Evolutionary conservation across 2,797 vertebrate species (phyloP).

Genomic region (Hylomyscus alleni): DNA sequence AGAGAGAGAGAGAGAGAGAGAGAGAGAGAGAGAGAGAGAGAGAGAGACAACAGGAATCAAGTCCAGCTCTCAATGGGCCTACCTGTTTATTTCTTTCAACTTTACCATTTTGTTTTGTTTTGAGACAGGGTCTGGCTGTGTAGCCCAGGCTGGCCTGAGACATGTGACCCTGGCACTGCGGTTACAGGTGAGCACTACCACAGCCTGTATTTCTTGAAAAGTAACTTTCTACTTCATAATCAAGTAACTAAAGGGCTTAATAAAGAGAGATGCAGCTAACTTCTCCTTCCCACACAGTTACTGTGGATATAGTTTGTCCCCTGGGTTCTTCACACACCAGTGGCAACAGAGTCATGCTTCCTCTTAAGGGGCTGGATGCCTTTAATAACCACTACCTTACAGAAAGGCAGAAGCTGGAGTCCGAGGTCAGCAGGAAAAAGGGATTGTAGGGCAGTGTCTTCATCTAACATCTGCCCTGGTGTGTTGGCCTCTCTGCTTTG

Average conservation of each 20-base stretch:
- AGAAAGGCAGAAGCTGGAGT: neutral
- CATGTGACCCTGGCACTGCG: neutral
- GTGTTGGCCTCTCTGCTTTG: fast-evolving
- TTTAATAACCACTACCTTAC: neutral
- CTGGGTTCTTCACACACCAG: neutral
- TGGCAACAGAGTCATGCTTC: neutral
- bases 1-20: too few relatives aligned
- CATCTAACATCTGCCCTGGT: neutral
- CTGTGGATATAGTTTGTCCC: neutral
- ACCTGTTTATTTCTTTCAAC: neutral
- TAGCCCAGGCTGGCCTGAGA: neutral
- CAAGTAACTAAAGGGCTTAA: neutral
- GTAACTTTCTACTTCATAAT: neutral
- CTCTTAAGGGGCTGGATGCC: neutral
- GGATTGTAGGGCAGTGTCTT: neutral
- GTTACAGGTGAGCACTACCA: neutral
- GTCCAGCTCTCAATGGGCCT: neutral
- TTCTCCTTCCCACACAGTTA: neutral
- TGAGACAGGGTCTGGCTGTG: neutral
- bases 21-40: too few relatives aligned
- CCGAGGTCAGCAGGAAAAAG: neutral
- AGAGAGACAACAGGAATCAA: neutral
- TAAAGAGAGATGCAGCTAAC: neutral
- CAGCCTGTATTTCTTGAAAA: neutral
- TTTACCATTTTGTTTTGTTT: neutral